Evolutionary conservation across 2,888 invertebrate species (phyloP), one percentile per base, ranked within the genome.

Genomic region (Tenthredo scrophulariae): DNA sequence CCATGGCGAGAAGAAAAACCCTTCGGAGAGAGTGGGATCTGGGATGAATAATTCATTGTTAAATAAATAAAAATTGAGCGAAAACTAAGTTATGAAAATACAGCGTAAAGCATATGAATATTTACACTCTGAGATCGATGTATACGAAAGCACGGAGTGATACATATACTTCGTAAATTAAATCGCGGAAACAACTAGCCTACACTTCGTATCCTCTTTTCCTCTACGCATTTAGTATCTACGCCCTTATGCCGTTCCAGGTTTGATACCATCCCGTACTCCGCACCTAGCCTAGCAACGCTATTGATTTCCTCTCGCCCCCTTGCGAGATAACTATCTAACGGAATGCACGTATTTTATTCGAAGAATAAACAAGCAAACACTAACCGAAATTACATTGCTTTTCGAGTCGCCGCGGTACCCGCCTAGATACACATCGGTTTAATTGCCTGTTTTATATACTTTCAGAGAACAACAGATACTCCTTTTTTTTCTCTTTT

Each of bases 301-400:
- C 93, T 93, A 93, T 93, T 93, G 93, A 93, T 93, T 93, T 93
- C 92, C 93, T 92, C 91, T 90, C 90, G 88, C 87, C 62, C 62
- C 92, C 91, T 90, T 90, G 87, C 74, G 90, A 89, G 89, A 37
- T 37, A 90, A 91, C 91, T 90, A 90, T 90, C 89, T 90, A 80
- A 87, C 90, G 87, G 89, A 89, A 91, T 91, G 90, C 90, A 90
- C 89, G 67, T 50, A 83, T 46, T 67, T 46, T 70, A 70, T 83
- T 40, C 40, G 62, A 18, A 62, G 80, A 80, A 80, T 80, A 80
- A 79, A 80, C 80, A 80, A 62, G 62, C 80, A 80, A 80, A 80
- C 80, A 80, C 40, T 22, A 80, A 3, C 37, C 62, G 37, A 62
- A 80, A 80, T 80, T 80, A 40, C 62, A 43, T 80, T 80, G 18